Evolutionary conservation across 2,797 vertebrate species (phyloP).

Genomic region (Esox masquinongy): DNA sequence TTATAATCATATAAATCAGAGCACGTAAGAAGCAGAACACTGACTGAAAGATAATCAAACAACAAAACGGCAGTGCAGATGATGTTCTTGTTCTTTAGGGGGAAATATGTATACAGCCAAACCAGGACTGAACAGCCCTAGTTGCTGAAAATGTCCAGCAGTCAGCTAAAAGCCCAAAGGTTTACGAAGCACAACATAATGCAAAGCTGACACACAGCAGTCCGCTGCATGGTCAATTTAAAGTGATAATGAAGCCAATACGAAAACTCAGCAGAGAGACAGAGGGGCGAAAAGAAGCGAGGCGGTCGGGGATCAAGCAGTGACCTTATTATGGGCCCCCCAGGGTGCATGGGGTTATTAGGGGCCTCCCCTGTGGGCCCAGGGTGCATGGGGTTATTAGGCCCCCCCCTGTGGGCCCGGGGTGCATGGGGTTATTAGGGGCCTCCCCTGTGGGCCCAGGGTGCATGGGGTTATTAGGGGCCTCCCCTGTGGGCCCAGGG

Average conservation of each 20-base stretch:
- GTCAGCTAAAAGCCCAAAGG: constrained; percentile 7
- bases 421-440: too few species aligned
- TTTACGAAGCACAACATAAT: background rate
- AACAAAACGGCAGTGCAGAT: background rate
- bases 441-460: too few species aligned
- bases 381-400: constrained; percentile 6
- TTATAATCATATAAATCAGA: background rate
- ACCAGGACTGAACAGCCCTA: constrained; percentile 8
- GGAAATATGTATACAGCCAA: background rate
- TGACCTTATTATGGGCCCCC: constrained; percentile 72
- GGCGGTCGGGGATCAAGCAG: constrained; percentile 58
- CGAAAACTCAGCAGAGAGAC: constrained; percentile 5
- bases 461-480: too few species aligned
- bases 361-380: background rate
- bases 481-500: too few species aligned
- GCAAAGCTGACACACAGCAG: constrained; percentile 13
- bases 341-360: constrained; percentile 1
- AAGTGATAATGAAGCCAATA: background rate
- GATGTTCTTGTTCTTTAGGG: background rate
- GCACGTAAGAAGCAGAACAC: background rate
- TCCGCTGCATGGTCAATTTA: constrained; percentile 7
- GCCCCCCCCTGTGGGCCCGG: too few species aligned
- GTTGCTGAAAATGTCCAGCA: constrained; percentile 5
- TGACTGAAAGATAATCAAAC: background rate
- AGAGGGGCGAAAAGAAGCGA: constrained; percentile 1